Conservation (phyloP, 2,888 invertebrate genomes). For the Drosophila pseudotalamancana region DNA sequence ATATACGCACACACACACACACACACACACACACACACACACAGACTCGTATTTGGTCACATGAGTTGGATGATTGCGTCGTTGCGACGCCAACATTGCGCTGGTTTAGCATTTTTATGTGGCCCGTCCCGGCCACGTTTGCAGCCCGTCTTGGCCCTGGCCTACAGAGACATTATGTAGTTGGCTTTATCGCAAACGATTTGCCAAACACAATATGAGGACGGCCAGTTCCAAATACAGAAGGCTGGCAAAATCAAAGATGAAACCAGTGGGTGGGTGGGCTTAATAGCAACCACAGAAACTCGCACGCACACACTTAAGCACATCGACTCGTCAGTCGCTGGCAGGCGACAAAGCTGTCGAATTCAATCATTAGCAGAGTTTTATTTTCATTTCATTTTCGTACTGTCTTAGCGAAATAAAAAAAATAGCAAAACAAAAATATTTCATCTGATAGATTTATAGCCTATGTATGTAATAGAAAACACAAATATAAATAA, state of each 20-base stretch:
- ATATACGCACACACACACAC: slow-evolving; percentile 1
- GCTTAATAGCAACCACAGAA: slow-evolving; percentile 55
- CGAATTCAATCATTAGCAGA: not conserved
- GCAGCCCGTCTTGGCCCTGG: slow-evolving; percentile 24
- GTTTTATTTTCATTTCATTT: not conserved
- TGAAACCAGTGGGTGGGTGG: slow-evolving; percentile 37
- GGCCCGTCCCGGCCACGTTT: slow-evolving; percentile 22
- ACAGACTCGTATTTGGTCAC: slow-evolving; percentile 3
- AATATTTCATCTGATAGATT: no score
- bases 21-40: not conserved
- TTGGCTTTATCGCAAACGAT: slow-evolving; percentile 80
- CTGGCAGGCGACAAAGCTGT: slow-evolving; percentile 60
- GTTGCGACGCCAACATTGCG: slow-evolving; percentile 65
- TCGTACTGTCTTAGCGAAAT: no score
- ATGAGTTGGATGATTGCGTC: slow-evolving; percentile 50
- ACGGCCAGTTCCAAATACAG: slow-evolving; percentile 38
- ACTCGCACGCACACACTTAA: slow-evolving; percentile 12
- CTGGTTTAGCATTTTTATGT: slow-evolving; percentile 76
- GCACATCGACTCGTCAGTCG: slow-evolving; percentile 19
- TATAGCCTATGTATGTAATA: no score
- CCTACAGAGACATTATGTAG: slow-evolving; percentile 76
- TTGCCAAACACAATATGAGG: slow-evolving; percentile 77
- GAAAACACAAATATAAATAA: no score
- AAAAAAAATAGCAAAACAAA: no score
- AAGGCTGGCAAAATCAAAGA: slow-evolving; percentile 13